A percentile compares a stretch with the other conserved stretches of the same genome.
phyloP scores from a whole-genome alignment of 1,140 invertebrate genomes.

The Trichogramma pretiosum region DNA sequence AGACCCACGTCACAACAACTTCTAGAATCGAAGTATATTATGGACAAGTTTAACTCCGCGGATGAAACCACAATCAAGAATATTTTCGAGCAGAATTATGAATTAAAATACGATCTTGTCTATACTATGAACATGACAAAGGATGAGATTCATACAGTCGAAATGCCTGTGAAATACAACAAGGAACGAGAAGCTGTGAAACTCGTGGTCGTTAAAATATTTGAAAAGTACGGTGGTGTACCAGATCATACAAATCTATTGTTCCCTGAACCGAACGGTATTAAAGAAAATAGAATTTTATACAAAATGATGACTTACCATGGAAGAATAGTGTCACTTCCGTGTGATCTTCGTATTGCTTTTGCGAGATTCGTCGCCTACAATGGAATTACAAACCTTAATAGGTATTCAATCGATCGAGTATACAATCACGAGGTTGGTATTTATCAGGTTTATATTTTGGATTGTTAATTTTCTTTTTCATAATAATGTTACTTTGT shows the following conservation, averaged over 20 bases:
- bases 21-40: too few species aligned
- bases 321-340: conserved; percentile 70
- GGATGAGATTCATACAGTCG: conserved; percentile 30
- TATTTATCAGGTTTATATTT: conserved; percentile 51
- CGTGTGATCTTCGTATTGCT: conserved; percentile 66
- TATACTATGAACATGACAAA: conserved; percentile 59
- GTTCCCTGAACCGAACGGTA: too few species aligned
- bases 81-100: too few species aligned
- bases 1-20: conserved; percentile 78
- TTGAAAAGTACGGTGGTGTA: conserved; percentile 68
- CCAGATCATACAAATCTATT: conserved; percentile 67
- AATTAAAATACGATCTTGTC: conserved; percentile 60
- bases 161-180: conserved; percentile 19
- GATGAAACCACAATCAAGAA: too few species aligned
- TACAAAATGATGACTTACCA: conserved; percentile 81
- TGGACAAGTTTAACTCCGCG: too few species aligned
- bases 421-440: conserved; percentile 81
- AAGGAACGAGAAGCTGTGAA: conserved; percentile 32
- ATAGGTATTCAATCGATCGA: conserved; percentile 76
- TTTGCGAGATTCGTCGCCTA: conserved; percentile 78
- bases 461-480: background rate
- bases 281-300: too few species aligned
- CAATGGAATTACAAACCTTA: conserved; percentile 67
- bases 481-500: background rate
- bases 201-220: conserved; percentile 53